Evolutionary conservation across 1,140 invertebrate genomes (phyloP).

Genomic region (Octopus bimaculoides): DNA sequence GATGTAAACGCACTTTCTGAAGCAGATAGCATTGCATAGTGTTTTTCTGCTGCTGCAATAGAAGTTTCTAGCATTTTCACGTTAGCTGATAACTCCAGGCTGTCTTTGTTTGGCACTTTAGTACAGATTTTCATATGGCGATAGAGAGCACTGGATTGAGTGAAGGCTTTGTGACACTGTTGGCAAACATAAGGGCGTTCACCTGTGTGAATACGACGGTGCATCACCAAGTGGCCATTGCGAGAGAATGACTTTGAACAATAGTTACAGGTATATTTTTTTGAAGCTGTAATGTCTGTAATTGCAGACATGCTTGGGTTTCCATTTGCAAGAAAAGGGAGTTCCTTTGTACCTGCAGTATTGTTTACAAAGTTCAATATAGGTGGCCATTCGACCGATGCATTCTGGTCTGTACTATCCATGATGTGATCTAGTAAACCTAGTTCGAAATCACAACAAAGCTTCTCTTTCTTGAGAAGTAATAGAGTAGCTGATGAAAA

Average conservation of each 20-base stretch:
- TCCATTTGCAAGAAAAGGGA: too few species aligned
- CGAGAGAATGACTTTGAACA: neutral
- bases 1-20: neutral
- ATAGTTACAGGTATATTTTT: neutral
- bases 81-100: neutral
- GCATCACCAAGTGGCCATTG: constrained; percentile 3
- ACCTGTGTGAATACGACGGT: constrained; percentile 16
- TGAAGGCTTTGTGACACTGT: constrained; percentile 2
- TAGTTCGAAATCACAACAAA: too few species aligned
- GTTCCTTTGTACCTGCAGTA: too few species aligned
- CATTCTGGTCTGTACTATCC: too few species aligned
- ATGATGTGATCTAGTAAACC: too few species aligned
- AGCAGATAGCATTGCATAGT: neutral
- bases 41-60: neutral
- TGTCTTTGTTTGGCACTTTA: neutral
- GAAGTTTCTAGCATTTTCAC: neutral
- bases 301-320: too few species aligned
- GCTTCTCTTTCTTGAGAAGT: too few species aligned
- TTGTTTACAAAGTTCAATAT: too few species aligned
- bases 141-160: constrained; percentile 3
- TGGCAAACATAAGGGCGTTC: constrained; percentile 12
- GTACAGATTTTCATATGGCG: constrained; percentile 1
- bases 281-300: neutral
- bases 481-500: too few species aligned
- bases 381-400: too few species aligned